A percentile compares a stretch with the other conserved stretches of the same genome.
These are phyloP conservation scores for Bombus soroeensis DNA, from an alignment of 1,140 invertebrate species.

Conservation along the genomic window DNA sequence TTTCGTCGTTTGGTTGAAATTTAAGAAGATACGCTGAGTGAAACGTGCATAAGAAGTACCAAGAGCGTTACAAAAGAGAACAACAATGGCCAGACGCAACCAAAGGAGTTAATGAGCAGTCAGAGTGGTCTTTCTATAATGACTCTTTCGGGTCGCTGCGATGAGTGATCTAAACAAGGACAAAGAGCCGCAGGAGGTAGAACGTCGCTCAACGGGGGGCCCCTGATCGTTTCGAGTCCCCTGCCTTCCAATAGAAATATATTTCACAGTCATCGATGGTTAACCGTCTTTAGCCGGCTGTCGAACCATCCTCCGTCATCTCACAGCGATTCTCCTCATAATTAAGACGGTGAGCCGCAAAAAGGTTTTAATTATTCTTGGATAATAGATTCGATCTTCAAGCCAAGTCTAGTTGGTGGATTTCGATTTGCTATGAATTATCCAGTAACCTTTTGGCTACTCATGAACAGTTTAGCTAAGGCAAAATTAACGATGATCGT, in stretches of 20 bases:
- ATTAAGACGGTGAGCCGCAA: slow-evolving; percentile 68
- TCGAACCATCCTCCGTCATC: slow-evolving; percentile 56
- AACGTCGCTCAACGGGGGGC: slow-evolving; percentile 69
- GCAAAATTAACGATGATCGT: not conserved
- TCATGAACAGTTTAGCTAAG: not conserved
- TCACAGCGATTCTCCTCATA: slow-evolving; percentile 56
- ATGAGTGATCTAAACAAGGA: slow-evolving; percentile 71
- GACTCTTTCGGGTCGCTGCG: slow-evolving; percentile 58
- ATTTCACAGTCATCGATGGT: slow-evolving; percentile 69
- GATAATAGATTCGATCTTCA: slow-evolving; percentile 31
- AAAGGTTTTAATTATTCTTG: slow-evolving; percentile 64
- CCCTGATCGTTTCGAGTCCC: slow-evolving; percentile 57
- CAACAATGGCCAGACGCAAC: not conserved
- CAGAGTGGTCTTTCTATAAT: slow-evolving; percentile 55
- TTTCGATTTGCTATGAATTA: not conserved
- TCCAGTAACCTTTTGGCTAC: no score
- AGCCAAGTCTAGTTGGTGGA: not conserved
- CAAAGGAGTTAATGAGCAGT: slow-evolving; percentile 64
- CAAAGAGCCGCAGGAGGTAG: slow-evolving; percentile 72
- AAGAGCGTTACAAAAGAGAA: not conserved
- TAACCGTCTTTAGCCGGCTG: slow-evolving; percentile 65
- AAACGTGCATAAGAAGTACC: not conserved
- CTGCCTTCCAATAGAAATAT: slow-evolving; percentile 52
- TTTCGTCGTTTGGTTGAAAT: not conserved
- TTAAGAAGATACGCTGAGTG: not conserved